Base-by-base conservation (phyloP, 2,113 vertebrate genomes). In the Dasyornis broadbenti region DNA sequence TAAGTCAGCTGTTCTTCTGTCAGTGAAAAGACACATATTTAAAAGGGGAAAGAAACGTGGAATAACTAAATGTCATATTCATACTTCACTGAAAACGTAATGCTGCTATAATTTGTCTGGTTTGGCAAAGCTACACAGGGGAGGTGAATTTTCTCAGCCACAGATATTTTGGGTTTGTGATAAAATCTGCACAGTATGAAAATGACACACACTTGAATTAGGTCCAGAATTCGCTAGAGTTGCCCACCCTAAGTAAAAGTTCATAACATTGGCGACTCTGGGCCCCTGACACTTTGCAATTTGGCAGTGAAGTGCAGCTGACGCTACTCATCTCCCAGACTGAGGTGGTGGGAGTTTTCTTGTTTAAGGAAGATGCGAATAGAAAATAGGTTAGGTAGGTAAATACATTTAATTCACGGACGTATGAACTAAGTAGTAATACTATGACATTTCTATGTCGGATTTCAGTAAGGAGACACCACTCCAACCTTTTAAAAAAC, bases 1-100 rank as follows among this genome's bases (percentile, higher is more conserved):
- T 52, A 66, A 76, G 66, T 76, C 86, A 90, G 80, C 31, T 57
- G 66, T 81, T 93, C 59, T 86, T 86, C 69, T 78, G 71, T 92
- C 83, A 82, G 44, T 7, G 54, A 75, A 61, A 40, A 82, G 80
- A 82, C 71, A 90, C 56, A 47, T 53, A 39, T 50, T 53, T 56
- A 88, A 92, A 88, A 92, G 54, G 61, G 42, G 44, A 82, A 87
- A 89, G 66, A 92, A 94, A 75, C 3, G 6, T 33, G 81, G 71
- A 91, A 82, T 69, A 92, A 85, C 42, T 42, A 52, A 76, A 84
- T 37, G 71, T 59, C 4, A 0, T 52, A 52, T 47, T 91, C 66
- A 80, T 64, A 73, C 49, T 80, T 90, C 39, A 65, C 15, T 20
- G 33, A 63, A 92, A 95, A 94, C 35, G 54, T 63, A 88, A 94